Percentiles rank a stretch among this genome's conserved stretches.
Evolutionary conservation across 2,888 invertebrate genomes (phyloP).

Genomic region (Miltochrista miniata): DNA sequence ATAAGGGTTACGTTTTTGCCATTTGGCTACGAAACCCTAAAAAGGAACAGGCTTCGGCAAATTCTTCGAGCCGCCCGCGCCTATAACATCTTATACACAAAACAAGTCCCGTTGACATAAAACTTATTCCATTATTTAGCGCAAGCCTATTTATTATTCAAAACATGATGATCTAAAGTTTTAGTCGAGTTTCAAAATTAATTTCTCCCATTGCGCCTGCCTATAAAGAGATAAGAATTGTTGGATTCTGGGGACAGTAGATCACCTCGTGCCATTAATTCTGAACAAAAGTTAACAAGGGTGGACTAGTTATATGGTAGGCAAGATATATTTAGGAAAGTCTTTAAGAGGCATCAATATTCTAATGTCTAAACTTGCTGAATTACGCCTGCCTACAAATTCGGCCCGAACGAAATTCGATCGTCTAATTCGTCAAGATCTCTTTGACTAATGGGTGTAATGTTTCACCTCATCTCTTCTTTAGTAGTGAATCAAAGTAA

Average conservation of each 20-base stretch:
- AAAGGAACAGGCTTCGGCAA: no score
- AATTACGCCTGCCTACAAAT: conserved; percentile 59
- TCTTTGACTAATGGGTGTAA: conserved; percentile 65
- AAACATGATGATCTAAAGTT: conserved; percentile 41
- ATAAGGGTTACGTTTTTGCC: no score
- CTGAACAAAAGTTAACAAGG: conserved; percentile 57
- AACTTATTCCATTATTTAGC: conserved; percentile 43
- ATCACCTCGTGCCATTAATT: conserved; percentile 63
- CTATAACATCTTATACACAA: no score
- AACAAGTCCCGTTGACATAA: conserved; percentile 2
- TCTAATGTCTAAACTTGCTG: conserved; percentile 48
- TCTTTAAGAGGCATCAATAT: conserved; percentile 56
- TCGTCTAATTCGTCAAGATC: conserved; percentile 65
- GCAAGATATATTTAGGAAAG: conserved; percentile 59
- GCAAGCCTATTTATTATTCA: conserved; percentile 47
- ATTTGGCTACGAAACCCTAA: no score
- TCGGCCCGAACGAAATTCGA: conserved; percentile 64
- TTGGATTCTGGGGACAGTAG: conserved; percentile 51
- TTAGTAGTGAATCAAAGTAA: conserved; percentile 44
- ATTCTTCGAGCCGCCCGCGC: no score
- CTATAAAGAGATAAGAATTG: conserved; percentile 45
- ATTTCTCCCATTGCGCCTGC: conserved; percentile 31
- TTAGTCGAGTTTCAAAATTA: conserved; percentile 29
- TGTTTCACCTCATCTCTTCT: conserved; percentile 67
- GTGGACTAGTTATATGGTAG: conserved; percentile 69